A percentile compares a stretch with the other conserved stretches of the same genome.
phyloP scores from a whole-genome alignment of 35 echinoderm and acorn worm species.

The Amphiura filiformis region DNA sequence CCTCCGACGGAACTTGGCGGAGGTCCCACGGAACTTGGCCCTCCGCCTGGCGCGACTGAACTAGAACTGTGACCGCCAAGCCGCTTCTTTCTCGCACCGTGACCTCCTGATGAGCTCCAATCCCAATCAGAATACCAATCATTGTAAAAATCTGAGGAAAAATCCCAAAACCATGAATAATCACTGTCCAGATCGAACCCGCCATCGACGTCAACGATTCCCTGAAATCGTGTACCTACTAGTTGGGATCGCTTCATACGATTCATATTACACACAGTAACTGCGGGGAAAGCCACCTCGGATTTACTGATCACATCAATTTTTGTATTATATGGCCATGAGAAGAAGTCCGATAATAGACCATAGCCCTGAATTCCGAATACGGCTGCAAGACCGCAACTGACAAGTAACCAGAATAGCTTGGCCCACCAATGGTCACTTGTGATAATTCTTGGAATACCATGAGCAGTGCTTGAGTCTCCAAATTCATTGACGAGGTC shows the following conservation, averaged over 20 bases:
- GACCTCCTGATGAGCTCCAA: background rate
- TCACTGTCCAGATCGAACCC: slow-evolving; percentile 53
- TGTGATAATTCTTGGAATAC: slow-evolving; percentile 55
- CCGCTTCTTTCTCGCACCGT: background rate
- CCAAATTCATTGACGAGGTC: slow-evolving; percentile 41
- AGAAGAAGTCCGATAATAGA: slow-evolving; percentile 35
- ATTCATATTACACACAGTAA: slow-evolving; percentile 93
- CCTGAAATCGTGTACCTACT: slow-evolving; percentile 58
- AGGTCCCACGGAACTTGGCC: background rate
- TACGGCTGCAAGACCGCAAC: slow-evolving; percentile 3
- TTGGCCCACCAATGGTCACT: slow-evolving; percentile 32
- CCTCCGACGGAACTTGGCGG: background rate
- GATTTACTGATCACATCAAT: slow-evolving; percentile 54
- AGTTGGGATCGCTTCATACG: slow-evolving; percentile 60
- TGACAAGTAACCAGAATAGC: slow-evolving; percentile 60
- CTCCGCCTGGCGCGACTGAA: background rate
- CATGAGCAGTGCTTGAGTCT: slow-evolving; percentile 66
- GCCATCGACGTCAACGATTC: slow-evolving; percentile 62
- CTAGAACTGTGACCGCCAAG: background rate
- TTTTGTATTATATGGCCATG: slow-evolving; percentile 68
- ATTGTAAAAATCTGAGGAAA: slow-evolving; percentile 63
- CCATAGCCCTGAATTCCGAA: slow-evolving; percentile 38
- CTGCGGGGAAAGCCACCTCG: slow-evolving; percentile 57
- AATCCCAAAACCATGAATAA: slow-evolving; percentile 86
- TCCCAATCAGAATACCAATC: slow-evolving; percentile 2